A percentile compares a stretch with the other conserved stretches of the same genome.
phyloP scores from a whole-genome alignment of 2,888 invertebrate genomes.

The Galeruca laticollis region DNA sequence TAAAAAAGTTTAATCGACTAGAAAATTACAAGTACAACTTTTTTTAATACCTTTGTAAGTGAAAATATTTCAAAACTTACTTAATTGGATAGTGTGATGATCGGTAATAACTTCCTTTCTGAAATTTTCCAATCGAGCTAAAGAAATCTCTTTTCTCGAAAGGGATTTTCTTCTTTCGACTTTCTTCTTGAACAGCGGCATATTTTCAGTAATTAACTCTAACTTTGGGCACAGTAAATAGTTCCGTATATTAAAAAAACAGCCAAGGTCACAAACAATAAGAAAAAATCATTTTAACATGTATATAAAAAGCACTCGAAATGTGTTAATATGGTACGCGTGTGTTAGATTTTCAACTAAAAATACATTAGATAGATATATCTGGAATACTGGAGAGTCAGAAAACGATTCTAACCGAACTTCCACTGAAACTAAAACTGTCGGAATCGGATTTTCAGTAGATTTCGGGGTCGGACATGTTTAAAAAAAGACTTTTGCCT shows the following conservation, averaged over 20 bases:
- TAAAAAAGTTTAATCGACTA: not conserved
- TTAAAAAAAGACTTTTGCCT: conserved; percentile 46
- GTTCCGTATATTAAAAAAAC: conserved; percentile 31
- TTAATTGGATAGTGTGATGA: conserved; percentile 67
- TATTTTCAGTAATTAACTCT: conserved; percentile 28
- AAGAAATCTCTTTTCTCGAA: conserved; percentile 66
- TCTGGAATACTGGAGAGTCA: conserved; percentile 45
- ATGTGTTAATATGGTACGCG: conserved; percentile 45
- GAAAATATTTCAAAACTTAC: conserved; percentile 47
- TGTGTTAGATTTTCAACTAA: conserved; percentile 43
- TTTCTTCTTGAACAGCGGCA: conserved; percentile 59
- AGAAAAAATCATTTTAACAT: conserved; percentile 43
- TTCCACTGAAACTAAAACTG: conserved; percentile 43
- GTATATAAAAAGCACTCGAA: conserved; percentile 35
- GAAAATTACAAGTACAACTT: not conserved
- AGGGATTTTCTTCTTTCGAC: conserved; percentile 56
- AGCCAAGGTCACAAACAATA: conserved; percentile 48
- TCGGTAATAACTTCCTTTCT: conserved; percentile 73
- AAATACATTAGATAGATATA: conserved; percentile 44
- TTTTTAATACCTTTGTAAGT: not conserved
- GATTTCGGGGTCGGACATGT: conserved; percentile 39
- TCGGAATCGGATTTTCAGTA: conserved; percentile 39
- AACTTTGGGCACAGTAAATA: conserved; percentile 31
- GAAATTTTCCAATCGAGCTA: conserved; percentile 68
- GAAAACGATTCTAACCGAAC: conserved; percentile 37